Evolutionary conservation across 2,113 vertebrate genomes (phyloP), one percentile per base, ranked within the genome.

Genomic region (Vanacampus margaritifer): DNA sequence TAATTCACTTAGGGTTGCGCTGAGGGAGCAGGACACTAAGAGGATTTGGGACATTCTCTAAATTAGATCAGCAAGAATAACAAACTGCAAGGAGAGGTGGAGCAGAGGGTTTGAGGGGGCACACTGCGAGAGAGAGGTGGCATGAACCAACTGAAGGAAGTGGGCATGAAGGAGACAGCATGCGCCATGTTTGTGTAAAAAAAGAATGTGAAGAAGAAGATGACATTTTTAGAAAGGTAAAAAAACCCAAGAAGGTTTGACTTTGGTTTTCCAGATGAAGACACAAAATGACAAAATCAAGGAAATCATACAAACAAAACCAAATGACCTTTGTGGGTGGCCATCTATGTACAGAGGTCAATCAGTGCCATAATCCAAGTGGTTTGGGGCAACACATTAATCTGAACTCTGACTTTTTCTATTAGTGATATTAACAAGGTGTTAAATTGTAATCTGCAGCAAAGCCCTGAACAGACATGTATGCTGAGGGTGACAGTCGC

Each of bases 41-140:
- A 93, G 92, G 93, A 93, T 94, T 89, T 91, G 85, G 84, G 84
- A 91, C 91, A 92, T 92, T 93, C 89, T 90, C 90, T 90, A 93
- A 94, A 93, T 94, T 92, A 94, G 92, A 93, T 91, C 90, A 91
- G 89, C 88, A 91, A 91, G 91, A 93, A 92, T 91, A 92, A 93
- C 90, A 88, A 90, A 90, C 81, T 79, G 80, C 68, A 79, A 80
- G 84, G 76, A 84, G 82, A 86, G 80, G 73, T 75, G 58, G 78
- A 70, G 75, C 3, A 45, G 62, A 81, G 64, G 60, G 65, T 60
- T 70, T 6, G 0, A 46, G 70, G 75, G 76, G 79, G 67, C 62
- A 73, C 35, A 50, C 43, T 21, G 71, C 53, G 50, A 64, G 73
- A 79, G 43, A 14, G 16, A 76, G 58, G 74, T 83, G 81, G 73